Evolutionary conservation across 2,888 invertebrate species (phyloP).

Genomic region (Scrobipalpa atriplicella): DNA sequence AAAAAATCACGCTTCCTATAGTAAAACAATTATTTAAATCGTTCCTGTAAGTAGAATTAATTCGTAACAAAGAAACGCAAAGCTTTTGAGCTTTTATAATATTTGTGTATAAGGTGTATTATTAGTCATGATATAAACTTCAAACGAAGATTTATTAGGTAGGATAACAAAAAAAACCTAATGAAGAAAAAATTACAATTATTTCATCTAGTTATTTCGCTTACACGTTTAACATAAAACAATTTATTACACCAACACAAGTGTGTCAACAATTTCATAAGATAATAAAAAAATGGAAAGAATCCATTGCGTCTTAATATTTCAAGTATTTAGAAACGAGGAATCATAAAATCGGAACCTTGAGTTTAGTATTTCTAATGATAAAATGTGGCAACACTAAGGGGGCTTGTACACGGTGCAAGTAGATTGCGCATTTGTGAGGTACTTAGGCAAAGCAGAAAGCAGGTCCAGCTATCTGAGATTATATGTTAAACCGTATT

Average conservation of each 20-base stretch:
- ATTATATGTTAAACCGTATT: too few relatives aligned
- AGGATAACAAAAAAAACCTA: background rate
- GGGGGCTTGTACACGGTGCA: too few relatives aligned
- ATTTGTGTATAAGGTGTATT: too few relatives aligned
- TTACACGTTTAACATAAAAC: constrained; percentile 11
- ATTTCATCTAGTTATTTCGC: constrained; percentile 16
- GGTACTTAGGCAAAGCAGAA: too few relatives aligned
- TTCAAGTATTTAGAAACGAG: constrained; percentile 30
- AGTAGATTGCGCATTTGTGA: too few relatives aligned
- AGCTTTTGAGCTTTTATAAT: too few relatives aligned
- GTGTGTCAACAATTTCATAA: constrained; percentile 26
- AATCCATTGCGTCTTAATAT: constrained; percentile 26
- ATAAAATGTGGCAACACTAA: constrained; percentile 33
- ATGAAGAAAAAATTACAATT: background rate
- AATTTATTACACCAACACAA: constrained; percentile 9
- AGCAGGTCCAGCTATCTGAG: too few relatives aligned
- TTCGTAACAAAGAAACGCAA: too few relatives aligned
- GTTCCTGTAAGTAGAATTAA: too few relatives aligned
- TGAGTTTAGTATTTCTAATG: constrained; percentile 29
- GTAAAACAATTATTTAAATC: too few relatives aligned
- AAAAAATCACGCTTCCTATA: too few relatives aligned
- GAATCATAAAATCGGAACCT: constrained; percentile 27
- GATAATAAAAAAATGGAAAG: constrained; percentile 28
- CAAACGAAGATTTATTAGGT: background rate
- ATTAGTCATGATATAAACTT: too few relatives aligned